phyloP scores from a whole-genome alignment of 1,140 invertebrate genomes.

The Drosophila baimaii region DNA sequence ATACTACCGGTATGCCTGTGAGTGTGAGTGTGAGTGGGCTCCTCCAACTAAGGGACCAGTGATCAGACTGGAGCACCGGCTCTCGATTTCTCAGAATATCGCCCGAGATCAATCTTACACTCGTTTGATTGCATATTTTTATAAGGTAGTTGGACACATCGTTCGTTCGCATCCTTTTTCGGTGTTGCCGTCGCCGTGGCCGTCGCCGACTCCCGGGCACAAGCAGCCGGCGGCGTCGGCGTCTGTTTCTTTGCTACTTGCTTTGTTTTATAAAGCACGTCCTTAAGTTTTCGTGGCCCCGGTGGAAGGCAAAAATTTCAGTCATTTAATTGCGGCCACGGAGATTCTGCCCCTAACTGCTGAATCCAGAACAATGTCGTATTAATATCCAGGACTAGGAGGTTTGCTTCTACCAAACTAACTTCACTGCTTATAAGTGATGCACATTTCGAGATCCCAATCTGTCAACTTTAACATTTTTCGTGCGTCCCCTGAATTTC shows the following conservation, averaged over 20 bases:
- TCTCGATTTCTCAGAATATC: constrained; percentile 74
- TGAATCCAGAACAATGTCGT: not conserved
- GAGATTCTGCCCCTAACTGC: not conserved
- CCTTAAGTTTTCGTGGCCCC: constrained; percentile 29
- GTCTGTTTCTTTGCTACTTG: constrained; percentile 36
- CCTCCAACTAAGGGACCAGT: constrained; percentile 36
- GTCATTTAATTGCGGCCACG: constrained; percentile 43
- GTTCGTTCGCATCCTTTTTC: constrained; percentile 73
- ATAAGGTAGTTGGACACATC: constrained; percentile 79
- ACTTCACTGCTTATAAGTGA: not conserved
- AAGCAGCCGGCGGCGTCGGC: constrained; percentile 36
- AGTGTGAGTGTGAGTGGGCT: constrained; percentile 9
- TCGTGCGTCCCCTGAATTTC: not conserved
- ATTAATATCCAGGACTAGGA: not conserved
- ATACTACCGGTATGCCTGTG: constrained; percentile 28
- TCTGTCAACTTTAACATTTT: constrained; percentile 2
- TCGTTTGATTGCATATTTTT: constrained; percentile 80
- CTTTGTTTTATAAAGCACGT: constrained; percentile 43
- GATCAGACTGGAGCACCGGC: constrained; percentile 35
- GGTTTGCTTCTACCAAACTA: not conserved
- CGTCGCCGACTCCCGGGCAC: not conserved
- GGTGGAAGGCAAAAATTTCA: constrained; percentile 36
- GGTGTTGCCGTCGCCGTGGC: constrained; percentile 46
- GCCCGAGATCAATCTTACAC: constrained; percentile 76
- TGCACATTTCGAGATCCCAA: constrained; percentile 1